Base-by-base conservation (phyloP, 2,888 invertebrate genomes). In the Tetramorium bicarinatum region DNA sequence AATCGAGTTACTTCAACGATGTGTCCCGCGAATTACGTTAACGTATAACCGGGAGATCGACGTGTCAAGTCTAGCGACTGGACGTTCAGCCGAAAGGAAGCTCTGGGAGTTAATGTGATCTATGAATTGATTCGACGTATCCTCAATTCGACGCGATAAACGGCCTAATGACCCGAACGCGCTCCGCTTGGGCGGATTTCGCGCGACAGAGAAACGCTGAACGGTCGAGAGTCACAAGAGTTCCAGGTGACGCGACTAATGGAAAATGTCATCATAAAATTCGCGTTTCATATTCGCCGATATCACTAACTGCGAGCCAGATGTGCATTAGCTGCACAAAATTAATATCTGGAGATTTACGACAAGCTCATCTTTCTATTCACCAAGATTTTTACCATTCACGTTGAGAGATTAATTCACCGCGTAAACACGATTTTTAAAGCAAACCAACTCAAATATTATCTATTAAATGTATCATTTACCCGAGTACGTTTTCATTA, bases 231-330 rank as follows among this genome's bases (percentile, higher is more conserved):
- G 59, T 74, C 62, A 38, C 82, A 13, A 34, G 18, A 52, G 38
- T 62, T 56, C 75, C 69, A 83, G 84, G 85, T 85, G 84, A 89
- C 80, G 81, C 88, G 85, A 89, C 83, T 89, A 89, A 89, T 89
- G 86, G 84, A 82, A 83, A 87, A 83, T 52, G 18, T 66, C 84
- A 81, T 85, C 77, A 84, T 74, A 81, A 83, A 81, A 81, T 67
- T 64, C 61, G 59, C 64, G 15, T 49, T 56, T 64, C 44, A 59
- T 13, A 52, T 71, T 34, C 56, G 2, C 7, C 69, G 59, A 47
- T 79, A 59, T 79, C 34, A 25, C 34, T 44, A 47, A 59, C 47
- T 59, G 18, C 29, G 11, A 56, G 34, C 18, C 34, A 15, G 13
- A 52, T 15, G 21, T 59, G 47, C 47, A 59, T 71, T 71, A 29